phyloP scores from a whole-genome alignment of 2,113 vertebrate genomes.

The Pluvianellus socialis region DNA sequence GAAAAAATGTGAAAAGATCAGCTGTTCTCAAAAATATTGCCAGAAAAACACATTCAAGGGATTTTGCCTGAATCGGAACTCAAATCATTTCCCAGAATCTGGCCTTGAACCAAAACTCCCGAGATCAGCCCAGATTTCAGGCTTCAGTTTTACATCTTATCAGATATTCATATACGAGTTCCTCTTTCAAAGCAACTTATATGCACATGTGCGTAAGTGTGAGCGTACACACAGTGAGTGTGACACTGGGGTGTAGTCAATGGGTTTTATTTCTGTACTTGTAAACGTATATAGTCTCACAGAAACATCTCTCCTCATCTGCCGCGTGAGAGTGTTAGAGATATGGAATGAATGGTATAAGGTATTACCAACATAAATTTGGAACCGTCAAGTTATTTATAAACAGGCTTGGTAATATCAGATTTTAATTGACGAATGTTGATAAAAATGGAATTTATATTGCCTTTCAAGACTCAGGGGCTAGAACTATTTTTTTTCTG shows the following conservation, averaged over 20 bases:
- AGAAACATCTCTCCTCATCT: constrained; percentile 8
- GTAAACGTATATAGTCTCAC: background rate
- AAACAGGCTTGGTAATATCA: background rate
- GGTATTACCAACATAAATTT: background rate
- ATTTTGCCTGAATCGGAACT: constrained; percentile 35
- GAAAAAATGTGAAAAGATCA: constrained; percentile 64
- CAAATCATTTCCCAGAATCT: constrained; percentile 35
- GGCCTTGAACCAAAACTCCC: background rate
- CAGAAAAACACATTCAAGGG: constrained; percentile 40
- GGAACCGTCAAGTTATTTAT: background rate
- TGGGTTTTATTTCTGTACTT: background rate
- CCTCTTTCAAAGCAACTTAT: background rate
- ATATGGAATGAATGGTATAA: background rate
- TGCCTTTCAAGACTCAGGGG: background rate
- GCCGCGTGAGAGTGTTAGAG: background rate
- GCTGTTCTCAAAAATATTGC: constrained; percentile 51
- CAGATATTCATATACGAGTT: background rate
- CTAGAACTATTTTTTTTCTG: background rate
- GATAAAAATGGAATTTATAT: constrained; percentile 29
- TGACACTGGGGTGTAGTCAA: background rate
- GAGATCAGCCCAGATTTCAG: constrained; percentile 2
- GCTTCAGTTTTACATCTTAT: background rate
- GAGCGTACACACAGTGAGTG: background rate
- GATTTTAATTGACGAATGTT: background rate
- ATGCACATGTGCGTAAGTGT: background rate